phyloP scores from a whole-genome alignment of 2,888 invertebrate genomes.

The Ormyrus rosae region DNA sequence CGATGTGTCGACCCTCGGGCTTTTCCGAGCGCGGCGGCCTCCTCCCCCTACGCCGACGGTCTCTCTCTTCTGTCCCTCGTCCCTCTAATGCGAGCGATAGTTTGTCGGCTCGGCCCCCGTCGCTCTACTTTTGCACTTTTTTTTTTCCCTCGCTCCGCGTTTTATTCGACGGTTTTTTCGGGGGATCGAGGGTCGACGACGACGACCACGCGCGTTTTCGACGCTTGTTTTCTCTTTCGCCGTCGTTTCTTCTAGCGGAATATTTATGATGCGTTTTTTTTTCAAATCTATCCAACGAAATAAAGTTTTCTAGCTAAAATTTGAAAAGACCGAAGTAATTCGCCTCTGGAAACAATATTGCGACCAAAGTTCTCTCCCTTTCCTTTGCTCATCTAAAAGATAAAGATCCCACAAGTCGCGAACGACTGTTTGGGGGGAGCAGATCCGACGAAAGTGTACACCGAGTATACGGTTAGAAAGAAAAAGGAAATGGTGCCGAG shows the following conservation, averaged over 20 bases:
- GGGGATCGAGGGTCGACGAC: too few species aligned
- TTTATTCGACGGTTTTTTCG: too few species aligned
- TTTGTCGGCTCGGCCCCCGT: constrained; percentile 49
- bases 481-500: constrained; percentile 46
- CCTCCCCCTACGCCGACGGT: constrained; percentile 7
- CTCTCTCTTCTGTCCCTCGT: neutral
- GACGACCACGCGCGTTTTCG: too few species aligned
- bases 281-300: too few species aligned
- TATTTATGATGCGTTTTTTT: too few species aligned
- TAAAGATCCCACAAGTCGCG: constrained; percentile 40
- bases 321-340: too few species aligned
- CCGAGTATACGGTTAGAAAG: constrained; percentile 19
- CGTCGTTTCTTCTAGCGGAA: too few species aligned
- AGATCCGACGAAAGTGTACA: constrained; percentile 18
- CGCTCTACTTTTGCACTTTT: constrained; percentile 25
- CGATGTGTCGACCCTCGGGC: constrained; percentile 59
- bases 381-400: constrained; percentile 39
- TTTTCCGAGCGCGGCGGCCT: constrained; percentile 15
- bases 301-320: too few species aligned
- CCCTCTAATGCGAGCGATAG: neutral
- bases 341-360: too few species aligned
- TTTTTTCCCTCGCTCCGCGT: neutral
- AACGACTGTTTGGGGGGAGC: constrained; percentile 4
- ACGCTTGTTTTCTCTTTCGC: too few species aligned
- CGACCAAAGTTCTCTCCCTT: neutral